A percentile compares a stretch with the other conserved stretches of the same genome.
These are phyloP conservation scores for Tarsius wallacei DNA, from an alignment of 2,797 vertebrate species.

Conservation along the genomic window DNA sequence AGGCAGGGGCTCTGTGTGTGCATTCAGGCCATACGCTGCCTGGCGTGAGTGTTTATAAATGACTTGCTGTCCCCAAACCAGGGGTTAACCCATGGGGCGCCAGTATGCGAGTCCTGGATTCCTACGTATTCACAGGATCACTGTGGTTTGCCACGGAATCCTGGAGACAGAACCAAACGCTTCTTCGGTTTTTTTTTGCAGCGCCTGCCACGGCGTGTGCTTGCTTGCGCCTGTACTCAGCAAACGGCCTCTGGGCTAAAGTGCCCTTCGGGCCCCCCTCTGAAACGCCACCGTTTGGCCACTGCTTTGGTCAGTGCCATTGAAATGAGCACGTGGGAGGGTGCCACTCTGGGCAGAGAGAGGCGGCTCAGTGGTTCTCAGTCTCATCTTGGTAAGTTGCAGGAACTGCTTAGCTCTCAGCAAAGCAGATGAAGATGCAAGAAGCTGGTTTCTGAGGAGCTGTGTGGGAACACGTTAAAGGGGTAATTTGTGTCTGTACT, in stretches of 20 bases:
- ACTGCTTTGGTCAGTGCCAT: background rate
- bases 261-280: background rate
- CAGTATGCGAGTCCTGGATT: fast-evolving
- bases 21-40: background rate
- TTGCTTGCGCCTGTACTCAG: background rate
- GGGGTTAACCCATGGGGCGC: background rate
- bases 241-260: background rate
- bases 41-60: background rate
- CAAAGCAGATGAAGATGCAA: constrained; percentile 32
- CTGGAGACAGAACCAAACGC: background rate
- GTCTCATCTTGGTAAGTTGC: background rate
- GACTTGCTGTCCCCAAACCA: background rate
- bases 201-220: too few relatives aligned
- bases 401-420: background rate
- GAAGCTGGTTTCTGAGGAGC: constrained; percentile 3
- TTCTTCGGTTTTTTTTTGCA: background rate
- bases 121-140: background rate
- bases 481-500: constrained; percentile 62
- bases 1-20: background rate
- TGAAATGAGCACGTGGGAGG: fast-evolving
- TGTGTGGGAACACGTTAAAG: constrained; percentile 49
- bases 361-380: background rate
- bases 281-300: background rate
- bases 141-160: background rate
- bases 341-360: background rate